A percentile compares a stretch with the other conserved stretches of the same genome.
These are phyloP conservation scores for Periparus ater DNA, from an alignment of 2,797 vertebrate species.

Conservation along the genomic window DNA sequence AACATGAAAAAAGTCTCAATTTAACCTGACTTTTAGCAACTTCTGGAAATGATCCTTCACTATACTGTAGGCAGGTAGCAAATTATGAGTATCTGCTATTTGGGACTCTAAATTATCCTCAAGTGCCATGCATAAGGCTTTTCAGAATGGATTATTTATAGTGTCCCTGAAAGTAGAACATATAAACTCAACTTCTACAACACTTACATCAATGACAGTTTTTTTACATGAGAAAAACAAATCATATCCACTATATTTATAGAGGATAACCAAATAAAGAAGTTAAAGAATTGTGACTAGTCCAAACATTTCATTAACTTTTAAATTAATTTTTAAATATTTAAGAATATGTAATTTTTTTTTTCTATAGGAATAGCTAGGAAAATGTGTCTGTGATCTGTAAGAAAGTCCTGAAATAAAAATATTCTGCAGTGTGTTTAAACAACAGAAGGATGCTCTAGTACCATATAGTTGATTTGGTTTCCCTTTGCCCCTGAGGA, in stretches of 20 bases:
- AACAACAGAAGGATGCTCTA: background rate
- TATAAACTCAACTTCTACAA: background rate
- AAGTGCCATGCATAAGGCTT: background rate
- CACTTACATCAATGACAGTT: background rate
- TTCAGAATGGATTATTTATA: background rate
- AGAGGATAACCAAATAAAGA: background rate
- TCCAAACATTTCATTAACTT: background rate
- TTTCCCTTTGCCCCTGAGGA: background rate
- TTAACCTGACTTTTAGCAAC: background rate
- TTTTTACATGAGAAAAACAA: background rate
- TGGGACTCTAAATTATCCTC: background rate
- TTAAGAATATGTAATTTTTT: rapidly evolving
- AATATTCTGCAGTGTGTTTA: background rate
- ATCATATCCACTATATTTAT: background rate
- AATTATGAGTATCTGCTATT: background rate
- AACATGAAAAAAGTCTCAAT: background rate
- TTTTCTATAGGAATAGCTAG: background rate
- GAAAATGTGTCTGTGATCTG: background rate
- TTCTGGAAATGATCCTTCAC: background rate
- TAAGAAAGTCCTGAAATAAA: background rate
- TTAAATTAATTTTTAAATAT: background rate
- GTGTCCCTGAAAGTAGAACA: background rate
- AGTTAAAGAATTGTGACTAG: background rate
- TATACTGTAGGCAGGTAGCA: background rate
- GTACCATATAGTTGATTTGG: background rate